Base-by-base conservation (phyloP, 1,140 invertebrate genomes). In the Plutomurus gul region DNA sequence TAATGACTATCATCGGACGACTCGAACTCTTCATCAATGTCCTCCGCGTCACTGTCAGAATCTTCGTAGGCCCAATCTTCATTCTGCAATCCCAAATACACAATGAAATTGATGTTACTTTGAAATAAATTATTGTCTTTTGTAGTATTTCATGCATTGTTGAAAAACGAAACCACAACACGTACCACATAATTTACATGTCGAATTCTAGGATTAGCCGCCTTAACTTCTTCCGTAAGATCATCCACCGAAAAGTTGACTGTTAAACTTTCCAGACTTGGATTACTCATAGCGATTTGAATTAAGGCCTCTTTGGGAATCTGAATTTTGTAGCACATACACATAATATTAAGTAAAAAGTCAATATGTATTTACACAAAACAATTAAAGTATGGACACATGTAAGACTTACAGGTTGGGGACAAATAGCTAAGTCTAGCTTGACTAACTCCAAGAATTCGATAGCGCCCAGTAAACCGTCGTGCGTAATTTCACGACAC, bases 1-100 rank as follows among this genome's bases (percentile, higher is more conserved):
- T 33, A 65, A 22, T 33, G 49, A 5, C 33, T 71, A 6, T 72
- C 77, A 47, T 49, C 70, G 20, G 47, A 74, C 18, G 47, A 74
- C n/a, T 78, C 77, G 60, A 51, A 60, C 20, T 78, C 77, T 46
- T 47, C 77, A 16, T 75, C 77, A 4, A 72, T 49, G 10, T 40
- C 47, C 18, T 37, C 75, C n/a, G 72, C 77, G 30, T 78, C 77
- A 72, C 76, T 72, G 25, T 77, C 76, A 7, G 39, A 47, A 49
- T 77, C 76, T 37, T 77, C 65, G 8, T 77, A 65, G 4, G 65
- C 60, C 76, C 76, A 77, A 70, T 72, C 43, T n/a, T 65, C 39
- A 25, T 71, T 40, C 76, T 77, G 49, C 33, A 22, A 30, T n/a
- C n/a, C n/a, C n/a, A n/a, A n/a, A n/a, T n/a, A n/a, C n/a, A 72